Evolutionary conservation across 2,797 vertebrate genomes (phyloP).

Genomic region (Enteromius unitaeniatus): DNA sequence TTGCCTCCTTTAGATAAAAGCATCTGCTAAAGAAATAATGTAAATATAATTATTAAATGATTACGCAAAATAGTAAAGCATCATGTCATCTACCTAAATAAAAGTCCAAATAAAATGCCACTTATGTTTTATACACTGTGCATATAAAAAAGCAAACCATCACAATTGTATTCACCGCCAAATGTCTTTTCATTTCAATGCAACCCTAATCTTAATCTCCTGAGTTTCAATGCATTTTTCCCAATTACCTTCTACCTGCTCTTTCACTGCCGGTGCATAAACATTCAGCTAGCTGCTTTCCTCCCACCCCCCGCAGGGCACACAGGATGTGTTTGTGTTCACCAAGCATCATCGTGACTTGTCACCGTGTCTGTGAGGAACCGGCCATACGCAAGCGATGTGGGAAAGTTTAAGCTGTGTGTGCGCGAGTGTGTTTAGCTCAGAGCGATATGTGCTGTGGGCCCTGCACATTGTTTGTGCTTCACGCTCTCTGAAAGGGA

Average conservation of each 20-base stretch:
- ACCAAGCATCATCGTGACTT: constrained; percentile 31
- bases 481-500: constrained; percentile 59
- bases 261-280: constrained; percentile 23
- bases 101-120: neutral
- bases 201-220: constrained; percentile 5
- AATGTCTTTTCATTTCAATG: neutral
- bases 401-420: constrained; percentile 34
- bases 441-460: constrained; percentile 23
- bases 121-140: neutral
- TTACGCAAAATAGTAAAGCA: neutral
- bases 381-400: constrained; percentile 33
- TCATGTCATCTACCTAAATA: neutral
- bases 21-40: neutral
- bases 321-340: constrained; percentile 37
- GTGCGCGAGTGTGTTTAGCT: constrained; percentile 35
- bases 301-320: constrained; percentile 17
- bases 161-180: neutral
- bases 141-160: neutral
- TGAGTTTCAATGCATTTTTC: constrained; percentile 29
- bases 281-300: constrained; percentile 23
- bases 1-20: neutral
- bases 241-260: constrained; percentile 29
- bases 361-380: constrained; percentile 27
- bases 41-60: neutral
- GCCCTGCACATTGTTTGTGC: constrained; percentile 49